Evolutionary conservation across 2,113 vertebrate genomes (phyloP), one percentile per base, ranked within the genome.

Genomic region (Chloropsis hardwickii): DNA sequence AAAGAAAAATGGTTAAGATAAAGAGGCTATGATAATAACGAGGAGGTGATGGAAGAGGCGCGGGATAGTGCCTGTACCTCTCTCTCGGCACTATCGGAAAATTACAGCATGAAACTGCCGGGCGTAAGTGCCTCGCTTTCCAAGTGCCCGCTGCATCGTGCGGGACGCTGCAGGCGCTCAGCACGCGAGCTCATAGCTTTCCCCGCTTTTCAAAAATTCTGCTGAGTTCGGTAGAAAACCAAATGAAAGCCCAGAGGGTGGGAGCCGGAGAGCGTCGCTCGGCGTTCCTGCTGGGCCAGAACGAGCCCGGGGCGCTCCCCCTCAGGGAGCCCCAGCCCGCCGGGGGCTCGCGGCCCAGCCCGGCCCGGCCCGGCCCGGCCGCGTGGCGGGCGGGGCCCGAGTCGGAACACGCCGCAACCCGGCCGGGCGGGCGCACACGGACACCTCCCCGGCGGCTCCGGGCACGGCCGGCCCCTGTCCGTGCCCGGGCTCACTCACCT

Each of bases 21-120:
- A 79, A 39, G 22, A 69, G 39, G 39, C 33, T 69, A 0, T 28
- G 65, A 40, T 17, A 51, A 56, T 10, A 69, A 53, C 0, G 48
- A 37, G 15, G 61, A 64, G 25, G 40, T 7, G 81, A 50, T 16
- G 54, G 50, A 24, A 70, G 50, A 39, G 58, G 45, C 23, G 57
- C 2, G 28, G 61, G 57, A 15, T 4, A 29, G 71, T 2, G 58
- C 13, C 66, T 10, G 4, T 37, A 33, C 17, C 15, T 11, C 28
- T 20, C n/a, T 45, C n/a, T 28, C 20, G 62, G 58, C 58, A 14
- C 72, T 31, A 1, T 3, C 17, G 28, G 51, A 16, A 73, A 81
- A 24, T 0, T 62, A 25, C 81, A 21, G 17, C 7, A 11, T 1
- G 28, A 2, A 21, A 11, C 37, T 0, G 31, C 9, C 1, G 4